Evolutionary conservation across 1,140 invertebrate species (phyloP).

Genomic region (Drosophila athabasca): DNA sequence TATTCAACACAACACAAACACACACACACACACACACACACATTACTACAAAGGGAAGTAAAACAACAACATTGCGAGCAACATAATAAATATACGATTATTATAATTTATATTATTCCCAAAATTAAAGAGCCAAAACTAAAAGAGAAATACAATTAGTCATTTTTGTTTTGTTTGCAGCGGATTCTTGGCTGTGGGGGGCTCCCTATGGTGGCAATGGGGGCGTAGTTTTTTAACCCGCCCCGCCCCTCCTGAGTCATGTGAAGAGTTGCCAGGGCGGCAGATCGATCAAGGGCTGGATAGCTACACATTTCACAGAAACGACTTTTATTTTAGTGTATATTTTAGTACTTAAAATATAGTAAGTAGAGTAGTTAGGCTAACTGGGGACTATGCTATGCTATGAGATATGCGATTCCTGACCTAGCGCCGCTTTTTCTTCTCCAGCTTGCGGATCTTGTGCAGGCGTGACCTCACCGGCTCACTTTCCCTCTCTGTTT

Average conservation of each 20-base stretch:
- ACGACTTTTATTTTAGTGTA: slow-evolving; percentile 10
- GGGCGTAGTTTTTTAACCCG: slow-evolving; percentile 35
- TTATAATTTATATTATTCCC: slow-evolving; percentile 83
- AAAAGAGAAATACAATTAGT: slow-evolving; percentile 28
- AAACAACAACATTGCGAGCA: slow-evolving; percentile 77
- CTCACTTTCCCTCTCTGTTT: slow-evolving; percentile 42
- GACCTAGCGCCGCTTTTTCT: slow-evolving; percentile 75
- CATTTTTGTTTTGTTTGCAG: background rate
- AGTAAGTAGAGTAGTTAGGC: slow-evolving; percentile 35
- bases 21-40: slow-evolving; percentile 53
- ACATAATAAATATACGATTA: slow-evolving; percentile 79
- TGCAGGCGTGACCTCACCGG: slow-evolving; percentile 62
- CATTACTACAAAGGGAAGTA: slow-evolving; percentile 74
- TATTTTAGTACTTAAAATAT: slow-evolving; percentile 37
- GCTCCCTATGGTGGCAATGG: slow-evolving; percentile 2
- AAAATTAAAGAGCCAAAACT: slow-evolving; percentile 80
- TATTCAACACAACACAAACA: slow-evolving; percentile 61
- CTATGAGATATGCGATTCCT: background rate
- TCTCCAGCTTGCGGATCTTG: slow-evolving; percentile 76
- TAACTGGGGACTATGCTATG: slow-evolving; percentile 10
- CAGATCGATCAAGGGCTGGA: slow-evolving; percentile 9
- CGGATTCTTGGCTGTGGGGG: background rate
- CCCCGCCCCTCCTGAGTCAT: slow-evolving; percentile 65
- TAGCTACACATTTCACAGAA: slow-evolving; percentile 6
- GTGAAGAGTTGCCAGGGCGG: slow-evolving; percentile 47